Conservation (phyloP, 2,888 invertebrate species). For the Rhogogaster chlorosoma region DNA sequence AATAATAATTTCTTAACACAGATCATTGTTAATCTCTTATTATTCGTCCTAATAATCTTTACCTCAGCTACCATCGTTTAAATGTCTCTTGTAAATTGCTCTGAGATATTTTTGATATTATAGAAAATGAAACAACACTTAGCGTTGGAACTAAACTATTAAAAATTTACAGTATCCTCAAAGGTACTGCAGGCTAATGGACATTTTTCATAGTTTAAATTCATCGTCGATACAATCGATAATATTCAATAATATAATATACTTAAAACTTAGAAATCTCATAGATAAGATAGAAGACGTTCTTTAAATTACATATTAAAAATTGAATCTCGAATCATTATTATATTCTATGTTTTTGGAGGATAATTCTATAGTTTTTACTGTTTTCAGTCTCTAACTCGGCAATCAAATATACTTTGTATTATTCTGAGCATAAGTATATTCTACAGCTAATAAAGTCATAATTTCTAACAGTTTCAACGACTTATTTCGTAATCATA, state of each 20-base stretch:
- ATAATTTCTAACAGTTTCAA: background rate
- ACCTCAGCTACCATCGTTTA: background rate
- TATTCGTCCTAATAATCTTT: background rate
- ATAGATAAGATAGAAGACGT: background rate
- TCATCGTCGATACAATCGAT: background rate
- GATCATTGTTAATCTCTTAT: background rate
- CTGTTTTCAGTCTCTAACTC: background rate
- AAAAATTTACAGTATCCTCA: background rate
- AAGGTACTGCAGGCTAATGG: background rate
- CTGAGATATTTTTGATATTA: background rate
- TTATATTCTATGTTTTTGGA: background rate
- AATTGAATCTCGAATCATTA: background rate
- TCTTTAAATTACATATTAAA: background rate
- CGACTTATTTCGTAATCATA: background rate
- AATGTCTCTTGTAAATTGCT: background rate
- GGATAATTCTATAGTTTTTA: background rate
- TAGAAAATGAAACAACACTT: background rate
- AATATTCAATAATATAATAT: background rate
- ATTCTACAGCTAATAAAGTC: slow-evolving; percentile 6
- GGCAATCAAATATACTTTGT: background rate
- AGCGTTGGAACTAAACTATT: background rate
- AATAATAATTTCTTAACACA: slow-evolving; percentile 11
- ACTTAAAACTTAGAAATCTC: background rate
- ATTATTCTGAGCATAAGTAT: background rate
- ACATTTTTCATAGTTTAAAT: background rate